Base-by-base conservation (phyloP, 1,140 invertebrate genomes). In the Cyphomyrmex costatus region DNA sequence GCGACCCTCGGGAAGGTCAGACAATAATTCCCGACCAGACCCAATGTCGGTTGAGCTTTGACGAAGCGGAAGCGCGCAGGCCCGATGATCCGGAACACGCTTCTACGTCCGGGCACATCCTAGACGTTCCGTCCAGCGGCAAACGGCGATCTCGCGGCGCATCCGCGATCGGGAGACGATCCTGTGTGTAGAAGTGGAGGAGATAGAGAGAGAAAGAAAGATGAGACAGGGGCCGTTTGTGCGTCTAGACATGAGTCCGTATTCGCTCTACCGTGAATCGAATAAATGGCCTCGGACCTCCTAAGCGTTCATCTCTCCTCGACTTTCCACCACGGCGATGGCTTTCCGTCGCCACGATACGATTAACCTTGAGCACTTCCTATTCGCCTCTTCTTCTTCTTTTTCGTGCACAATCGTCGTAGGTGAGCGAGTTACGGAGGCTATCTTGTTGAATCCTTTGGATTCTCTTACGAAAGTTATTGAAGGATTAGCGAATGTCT, bases 21-120 rank as follows among this genome's bases (percentile, higher is more conserved):
- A 89, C 91, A 92, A 93, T 93, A 93, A 93, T 93, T 93, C 92
- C 88, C 92, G 88, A 93, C 85, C 87, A 89, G 90, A 90, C 89
- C 89, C 87, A 85, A 91, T 89, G 92, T 92, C 92, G 91, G 92
- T 93, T 92, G 91, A 91, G 89, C 85, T 90, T 92, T 91, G 92
- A 92, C 92, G 91, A 92, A 86, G 92, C 90, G 90, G 91, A 93
- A 92, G 92, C 89, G 65, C 86, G 85, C 87, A 86, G 88, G 85
- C 85, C 85, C 90, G 86, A 61, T 90, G 89, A 91, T 93, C 91
- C 83, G 87, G 83, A 92, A 91, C 89, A 87, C 63, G 76, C 49
- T 78, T 60, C 49, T 70, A 74, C 79, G 51, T 71, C 80, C 70
- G 49, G 24, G 36, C n/a, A n/a, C 14, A 27, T 16, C 19, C 24